Conservation (phyloP, 1,140 invertebrate genomes). For the Euborellia annulipes region DNA sequence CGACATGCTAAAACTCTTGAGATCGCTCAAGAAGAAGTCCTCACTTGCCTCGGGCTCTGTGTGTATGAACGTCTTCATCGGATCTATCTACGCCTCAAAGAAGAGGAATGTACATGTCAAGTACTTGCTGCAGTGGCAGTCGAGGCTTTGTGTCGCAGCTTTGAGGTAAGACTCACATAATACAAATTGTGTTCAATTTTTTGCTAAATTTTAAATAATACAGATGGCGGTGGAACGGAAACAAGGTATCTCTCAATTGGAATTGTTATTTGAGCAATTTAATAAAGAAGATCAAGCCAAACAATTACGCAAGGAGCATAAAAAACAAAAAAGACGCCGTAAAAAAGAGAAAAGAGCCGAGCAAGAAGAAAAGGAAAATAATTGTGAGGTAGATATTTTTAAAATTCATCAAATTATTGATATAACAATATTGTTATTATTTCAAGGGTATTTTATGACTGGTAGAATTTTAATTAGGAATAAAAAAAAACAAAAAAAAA, state of each 20-base stretch:
- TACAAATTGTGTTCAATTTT: no score
- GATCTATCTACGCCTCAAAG: constrained; percentile 65
- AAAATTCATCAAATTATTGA: no score
- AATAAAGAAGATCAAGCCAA: constrained; percentile 67
- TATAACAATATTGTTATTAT: no score
- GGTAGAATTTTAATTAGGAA: no score
- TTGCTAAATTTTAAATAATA: constrained; percentile 1
- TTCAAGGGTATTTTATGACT: no score
- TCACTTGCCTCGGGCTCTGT: constrained; percentile 83
- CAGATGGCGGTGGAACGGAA: constrained; percentile 74
- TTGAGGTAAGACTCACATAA: constrained; percentile 35
- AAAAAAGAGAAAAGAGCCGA: constrained; percentile 49
- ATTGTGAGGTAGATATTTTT: constrained; percentile 29
- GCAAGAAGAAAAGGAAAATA: constrained; percentile 35
- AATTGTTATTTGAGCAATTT: constrained; percentile 64
- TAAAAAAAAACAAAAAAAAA: no score
- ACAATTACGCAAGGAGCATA: constrained; percentile 68
- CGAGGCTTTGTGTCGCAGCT: constrained; percentile 71
- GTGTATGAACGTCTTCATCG: constrained; percentile 75
- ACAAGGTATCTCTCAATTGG: constrained; percentile 72
- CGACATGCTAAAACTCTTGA: constrained; percentile 87
- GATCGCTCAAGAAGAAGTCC: constrained; percentile 88
- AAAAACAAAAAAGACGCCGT: constrained; percentile 68
- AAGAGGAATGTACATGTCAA: constrained; percentile 83
- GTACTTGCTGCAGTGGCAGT: constrained; percentile 76